Conservation (phyloP, 2,797 vertebrate species). For the Apogon hyalosoma region DNA sequence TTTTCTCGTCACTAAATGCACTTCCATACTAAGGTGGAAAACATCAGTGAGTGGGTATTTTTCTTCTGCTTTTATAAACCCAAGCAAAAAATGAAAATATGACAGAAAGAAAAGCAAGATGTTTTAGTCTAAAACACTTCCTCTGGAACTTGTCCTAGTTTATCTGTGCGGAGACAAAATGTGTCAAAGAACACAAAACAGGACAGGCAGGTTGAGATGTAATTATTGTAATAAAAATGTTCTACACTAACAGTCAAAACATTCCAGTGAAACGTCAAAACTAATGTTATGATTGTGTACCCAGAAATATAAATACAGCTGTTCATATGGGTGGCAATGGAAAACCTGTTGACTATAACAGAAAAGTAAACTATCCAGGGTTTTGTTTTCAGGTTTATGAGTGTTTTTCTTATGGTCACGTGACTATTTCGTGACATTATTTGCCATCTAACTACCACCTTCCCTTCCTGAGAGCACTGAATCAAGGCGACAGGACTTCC, state of each 20-base stretch:
- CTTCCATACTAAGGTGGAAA: not conserved
- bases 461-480: slow-evolving; percentile 4
- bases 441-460: not conserved
- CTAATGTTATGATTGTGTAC: slow-evolving; percentile 38
- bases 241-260: slow-evolving; percentile 62
- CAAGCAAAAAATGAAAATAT: slow-evolving; percentile 19
- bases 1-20: not conserved
- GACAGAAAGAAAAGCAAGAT: slow-evolving; percentile 48
- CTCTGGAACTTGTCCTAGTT: slow-evolving; percentile 43
- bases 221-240: slow-evolving; percentile 78
- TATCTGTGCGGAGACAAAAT: slow-evolving; percentile 40
- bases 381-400: not conserved
- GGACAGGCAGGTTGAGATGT: slow-evolving; percentile 66
- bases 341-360: not conserved
- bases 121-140: slow-evolving; percentile 57
- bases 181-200: slow-evolving; percentile 63
- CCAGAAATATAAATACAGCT: slow-evolving; percentile 7
- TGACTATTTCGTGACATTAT: not conserved
- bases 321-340: slow-evolving; percentile 7
- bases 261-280: slow-evolving; percentile 65
- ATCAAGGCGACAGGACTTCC: slow-evolving; percentile 5
- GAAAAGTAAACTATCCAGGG: not conserved
- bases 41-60: slow-evolving; percentile 40
- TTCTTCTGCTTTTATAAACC: slow-evolving; percentile 30
- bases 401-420: not conserved